These are phyloP conservation scores for Psilopsiagon aurifrons DNA, from an alignment of 2,113 vertebrate genomes.

Conservation along the genomic window DNA sequence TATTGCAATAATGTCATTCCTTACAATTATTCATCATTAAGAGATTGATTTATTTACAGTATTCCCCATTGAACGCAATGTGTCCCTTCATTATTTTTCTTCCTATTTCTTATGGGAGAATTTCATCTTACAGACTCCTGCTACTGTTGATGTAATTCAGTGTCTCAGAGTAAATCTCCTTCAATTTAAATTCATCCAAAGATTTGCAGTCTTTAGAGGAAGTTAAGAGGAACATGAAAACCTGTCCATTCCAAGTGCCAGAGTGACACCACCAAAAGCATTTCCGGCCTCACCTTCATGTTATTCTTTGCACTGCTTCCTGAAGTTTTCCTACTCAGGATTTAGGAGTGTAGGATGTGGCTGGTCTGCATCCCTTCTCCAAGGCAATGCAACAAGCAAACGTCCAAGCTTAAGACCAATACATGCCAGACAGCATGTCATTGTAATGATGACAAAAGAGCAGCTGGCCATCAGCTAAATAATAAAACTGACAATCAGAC, in stretches of 20 bases:
- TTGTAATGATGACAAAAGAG: background rate
- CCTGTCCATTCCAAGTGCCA: background rate
- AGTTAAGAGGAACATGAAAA: background rate
- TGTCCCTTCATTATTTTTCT: background rate
- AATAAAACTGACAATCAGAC: background rate
- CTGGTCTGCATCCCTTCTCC: background rate
- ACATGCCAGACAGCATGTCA: background rate
- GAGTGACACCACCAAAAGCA: background rate
- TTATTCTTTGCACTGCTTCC: background rate
- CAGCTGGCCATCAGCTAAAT: background rate
- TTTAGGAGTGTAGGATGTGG: background rate
- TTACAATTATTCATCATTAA: background rate
- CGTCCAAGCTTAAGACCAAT: background rate
- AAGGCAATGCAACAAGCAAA: background rate
- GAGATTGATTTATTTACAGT: background rate
- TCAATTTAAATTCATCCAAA: background rate
- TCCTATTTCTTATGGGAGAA: background rate
- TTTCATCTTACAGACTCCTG: background rate
- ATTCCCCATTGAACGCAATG: background rate
- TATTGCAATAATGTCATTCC: background rate
- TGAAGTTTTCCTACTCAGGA: background rate
- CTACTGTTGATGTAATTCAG: background rate
- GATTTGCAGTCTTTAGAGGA: background rate
- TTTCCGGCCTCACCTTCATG: background rate
- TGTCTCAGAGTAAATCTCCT: background rate